Evolutionary conservation across 2,113 vertebrate genomes (phyloP).

Genomic region (Cairina moschata): DNA sequence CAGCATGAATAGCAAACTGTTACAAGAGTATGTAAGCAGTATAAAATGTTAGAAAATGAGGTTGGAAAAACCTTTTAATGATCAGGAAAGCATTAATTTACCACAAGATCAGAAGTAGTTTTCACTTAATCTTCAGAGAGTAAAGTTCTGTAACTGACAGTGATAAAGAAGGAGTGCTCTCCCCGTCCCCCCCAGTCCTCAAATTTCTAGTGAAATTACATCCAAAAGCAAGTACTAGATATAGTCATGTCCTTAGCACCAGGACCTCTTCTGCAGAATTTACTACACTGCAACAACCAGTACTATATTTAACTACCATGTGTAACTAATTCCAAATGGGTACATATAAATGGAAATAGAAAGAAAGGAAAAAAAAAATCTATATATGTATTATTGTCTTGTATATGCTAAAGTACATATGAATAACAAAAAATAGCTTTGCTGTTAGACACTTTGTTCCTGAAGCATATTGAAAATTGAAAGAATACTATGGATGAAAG

Average conservation of each 20-base stretch:
- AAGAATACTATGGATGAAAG: background rate
- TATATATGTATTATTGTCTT: background rate
- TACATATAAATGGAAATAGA: background rate
- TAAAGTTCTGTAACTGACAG: background rate
- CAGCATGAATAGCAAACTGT: background rate
- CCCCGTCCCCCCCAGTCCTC: background rate
- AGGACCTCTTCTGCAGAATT: background rate
- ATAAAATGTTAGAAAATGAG: background rate
- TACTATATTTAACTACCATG: background rate
- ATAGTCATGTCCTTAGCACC: background rate
- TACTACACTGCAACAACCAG: background rate
- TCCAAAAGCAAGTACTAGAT: background rate
- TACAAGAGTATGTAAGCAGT: background rate
- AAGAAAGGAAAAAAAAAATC: background rate
- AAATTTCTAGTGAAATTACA: background rate
- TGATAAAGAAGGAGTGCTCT: background rate
- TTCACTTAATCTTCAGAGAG: background rate
- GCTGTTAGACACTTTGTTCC: background rate
- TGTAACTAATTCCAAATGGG: background rate
- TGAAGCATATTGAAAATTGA: slow-evolving; percentile 37
- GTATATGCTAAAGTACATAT: background rate
- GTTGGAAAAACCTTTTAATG: background rate
- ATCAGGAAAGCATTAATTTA: background rate
- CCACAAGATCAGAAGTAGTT: background rate
- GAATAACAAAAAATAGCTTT: slow-evolving; percentile 39